phyloP scores from a whole-genome alignment of 2,888 invertebrate species.

The Lepas anatifera region DNA sequence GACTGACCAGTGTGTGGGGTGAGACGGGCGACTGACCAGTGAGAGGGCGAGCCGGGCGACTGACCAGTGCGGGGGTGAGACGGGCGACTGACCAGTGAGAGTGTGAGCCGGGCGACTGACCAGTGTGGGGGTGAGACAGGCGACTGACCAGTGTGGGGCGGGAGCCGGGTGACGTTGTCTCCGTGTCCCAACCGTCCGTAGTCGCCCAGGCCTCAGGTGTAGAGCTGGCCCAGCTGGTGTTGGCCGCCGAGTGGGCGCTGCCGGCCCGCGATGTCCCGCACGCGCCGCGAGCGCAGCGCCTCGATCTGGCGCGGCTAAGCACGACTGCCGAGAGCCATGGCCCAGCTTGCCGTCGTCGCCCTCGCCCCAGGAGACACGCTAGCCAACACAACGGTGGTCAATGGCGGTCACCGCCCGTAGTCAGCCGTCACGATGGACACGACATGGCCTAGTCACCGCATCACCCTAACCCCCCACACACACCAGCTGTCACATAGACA shows the following conservation, averaged over 20 bases:
- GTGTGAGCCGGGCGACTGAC: no score
- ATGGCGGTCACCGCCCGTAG: no score
- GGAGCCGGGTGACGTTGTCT: conserved; percentile 70
- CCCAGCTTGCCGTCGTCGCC: conserved; percentile 92
- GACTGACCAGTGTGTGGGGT: no score
- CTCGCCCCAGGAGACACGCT: conserved; percentile 92
- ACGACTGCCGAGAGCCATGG: conserved; percentile 73
- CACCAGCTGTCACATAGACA: no score
- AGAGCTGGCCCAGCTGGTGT: conserved; percentile 84
- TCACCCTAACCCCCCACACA: no score
- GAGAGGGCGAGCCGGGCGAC: no score
- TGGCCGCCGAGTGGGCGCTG: conserved; percentile 88
- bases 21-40: no score
- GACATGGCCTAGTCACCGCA: no score
- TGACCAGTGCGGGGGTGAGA: no score
- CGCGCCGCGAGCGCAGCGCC: conserved; percentile 65
- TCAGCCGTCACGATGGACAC: no score
- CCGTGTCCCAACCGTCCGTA: conserved; percentile 90
- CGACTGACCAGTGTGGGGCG: conserved; percentile 54
- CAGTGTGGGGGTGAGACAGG: conserved; percentile 32
- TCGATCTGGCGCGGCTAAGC: conserved; percentile 81
- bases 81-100: no score
- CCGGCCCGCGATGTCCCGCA: conserved; percentile 87
- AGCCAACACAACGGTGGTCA: conserved; percentile 29
- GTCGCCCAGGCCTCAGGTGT: conserved; percentile 91